phyloP scores from a whole-genome alignment of 2,113 vertebrate genomes.

The Neofelis nebulosa region DNA sequence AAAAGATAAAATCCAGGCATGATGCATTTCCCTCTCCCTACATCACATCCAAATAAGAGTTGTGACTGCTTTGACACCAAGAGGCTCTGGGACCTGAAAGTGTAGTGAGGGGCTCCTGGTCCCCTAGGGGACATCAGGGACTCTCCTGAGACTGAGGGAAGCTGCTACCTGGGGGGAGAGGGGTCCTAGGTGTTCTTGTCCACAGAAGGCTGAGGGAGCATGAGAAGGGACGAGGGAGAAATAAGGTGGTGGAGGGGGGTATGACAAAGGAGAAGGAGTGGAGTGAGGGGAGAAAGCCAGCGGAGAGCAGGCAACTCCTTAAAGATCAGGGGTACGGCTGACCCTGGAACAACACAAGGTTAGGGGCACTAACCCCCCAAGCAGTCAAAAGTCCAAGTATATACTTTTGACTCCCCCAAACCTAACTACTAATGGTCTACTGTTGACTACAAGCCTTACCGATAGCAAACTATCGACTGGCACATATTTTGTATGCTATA shows the following conservation, averaged over 20 bases:
- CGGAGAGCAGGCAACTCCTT: neutral
- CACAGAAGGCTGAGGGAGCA: neutral
- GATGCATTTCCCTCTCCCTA: neutral
- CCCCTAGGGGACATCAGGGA: fast-evolving
- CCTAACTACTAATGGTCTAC: neutral
- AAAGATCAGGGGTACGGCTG: neutral
- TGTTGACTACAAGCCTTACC: neutral
- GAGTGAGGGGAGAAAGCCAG: neutral
- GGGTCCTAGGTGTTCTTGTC: too few species aligned
- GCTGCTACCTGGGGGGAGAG: neutral
- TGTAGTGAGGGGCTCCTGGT: neutral
- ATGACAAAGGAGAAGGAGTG: neutral
- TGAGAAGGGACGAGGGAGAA: neutral
- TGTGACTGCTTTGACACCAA: neutral
- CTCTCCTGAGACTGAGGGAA: neutral
- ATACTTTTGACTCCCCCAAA: neutral
- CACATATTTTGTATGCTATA: neutral
- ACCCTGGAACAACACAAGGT: neutral
- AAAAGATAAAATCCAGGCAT: neutral
- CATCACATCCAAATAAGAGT: neutral
- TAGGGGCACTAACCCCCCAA: neutral
- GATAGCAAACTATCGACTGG: neutral
- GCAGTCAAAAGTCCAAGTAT: neutral
- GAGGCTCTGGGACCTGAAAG: neutral
- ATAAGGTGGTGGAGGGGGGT: fast-evolving